Evolutionary conservation across 2,888 invertebrate genomes (phyloP), one percentile per base, ranked within the genome.

Genomic region (Thymelicus sylvestris): DNA sequence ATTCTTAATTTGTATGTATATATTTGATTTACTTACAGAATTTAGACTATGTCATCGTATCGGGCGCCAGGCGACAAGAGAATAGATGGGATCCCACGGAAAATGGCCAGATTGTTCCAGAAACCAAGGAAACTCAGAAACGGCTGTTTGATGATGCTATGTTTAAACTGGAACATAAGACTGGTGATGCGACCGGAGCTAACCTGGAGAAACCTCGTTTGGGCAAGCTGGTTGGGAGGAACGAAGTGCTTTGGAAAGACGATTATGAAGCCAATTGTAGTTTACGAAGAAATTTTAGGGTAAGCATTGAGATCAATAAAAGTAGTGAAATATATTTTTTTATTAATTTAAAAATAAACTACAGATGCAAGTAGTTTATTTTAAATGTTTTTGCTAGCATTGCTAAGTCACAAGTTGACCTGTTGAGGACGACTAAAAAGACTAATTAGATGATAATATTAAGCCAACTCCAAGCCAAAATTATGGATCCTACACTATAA

Each of bases 71-170:
- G 78, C 94, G 99, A 0, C 99, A 99, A 89, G 99, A 99, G 88
- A 98, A 98, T 86, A 95, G 99, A 76, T 99, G 99, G 99, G 99
- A 99, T 91, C 99, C 99, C 0, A 96, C 96, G 47, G 96, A 98
- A 79, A 99, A 99, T 94, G 99, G 97, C 63, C 99, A 99, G 86
- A 95, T 98, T 71, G 97, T 98, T 0, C 97, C 98, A 0, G 98
- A 98, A 83, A 98, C 98, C 0, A 98, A 98, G 84, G 97, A 98
- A 85, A 96, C 96, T 0, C 98, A 98, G 80, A 97, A 97, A 79
- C 95, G 97, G 72, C 90, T 99, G 72, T 98, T 97, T 79, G 98
- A 98, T 79, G 99, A 99, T 95, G 97, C 99, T 7, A 99, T 99
- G 99, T 99, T 97, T 87, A 98, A 97, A 85, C 92, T 99, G 76